Evolutionary conservation across 1,140 invertebrate genomes (phyloP), one percentile per base, ranked within the genome.

Genomic region (Apis florea): DNA sequence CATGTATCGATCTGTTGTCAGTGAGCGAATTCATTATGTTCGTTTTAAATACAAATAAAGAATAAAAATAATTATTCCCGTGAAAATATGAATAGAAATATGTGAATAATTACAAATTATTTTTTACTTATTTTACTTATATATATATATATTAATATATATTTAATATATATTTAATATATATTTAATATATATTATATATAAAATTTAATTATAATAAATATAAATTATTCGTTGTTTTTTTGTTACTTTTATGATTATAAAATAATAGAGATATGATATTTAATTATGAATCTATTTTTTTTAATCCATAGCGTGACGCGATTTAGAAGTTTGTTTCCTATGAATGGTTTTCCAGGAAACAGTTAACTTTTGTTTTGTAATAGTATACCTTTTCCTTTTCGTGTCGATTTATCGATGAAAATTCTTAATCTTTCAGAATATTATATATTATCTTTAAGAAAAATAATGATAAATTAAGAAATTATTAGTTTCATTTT

Each of bases 311-410:
- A 24, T 10, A n/a, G 13, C 17, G 15, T 13, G 26, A 63, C 68
- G 1, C 3, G 8, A n/a, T 0, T 40, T 13, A 8, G 21, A 64
- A 47, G 51, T 70, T 53, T 40, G n/a, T 31, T 70, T 26, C 66
- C 66, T n/a, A 10, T 63, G 26, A 61, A 72, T 56, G 53, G 77
- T 72, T 53, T 79, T 79, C 77, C 68, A 2, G 26, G 77, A 79
- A 79, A 47, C 6, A 11, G 21, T 47, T 79, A 61, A 63, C 2
- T 40, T 56, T 19, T 24, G 0, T 5, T 19, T 31, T 40, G 4
- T 19, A 21, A 51, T 51, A 13, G 56, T 70, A 21, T 40, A 21
- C 13, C 9, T 70, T 17, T 24, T 26, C 9, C n/a, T 10, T 40
- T 24, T 56, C 10, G 2, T 24, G 13, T 56, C 11, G n/a, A 49